phyloP scores from a whole-genome alignment of 2,113 vertebrate genomes.

The Lasiurus cinereus region DNA sequence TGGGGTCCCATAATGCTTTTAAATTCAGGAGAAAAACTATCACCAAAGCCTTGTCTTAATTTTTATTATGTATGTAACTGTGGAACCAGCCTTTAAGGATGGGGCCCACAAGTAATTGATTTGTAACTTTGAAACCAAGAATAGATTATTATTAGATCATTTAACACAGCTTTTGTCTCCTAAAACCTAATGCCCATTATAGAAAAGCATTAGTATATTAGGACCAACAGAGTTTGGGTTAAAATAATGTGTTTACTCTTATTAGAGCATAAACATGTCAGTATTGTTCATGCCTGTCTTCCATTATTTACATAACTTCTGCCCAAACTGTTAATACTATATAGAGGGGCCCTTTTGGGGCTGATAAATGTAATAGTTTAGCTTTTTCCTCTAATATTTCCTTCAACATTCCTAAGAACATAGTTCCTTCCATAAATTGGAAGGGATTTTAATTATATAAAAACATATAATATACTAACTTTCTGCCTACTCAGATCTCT shows the following conservation, averaged over 20 bases:
- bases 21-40: not conserved
- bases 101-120: too few species aligned
- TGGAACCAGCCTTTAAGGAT: too few species aligned
- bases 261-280: constrained; percentile 17
- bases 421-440: constrained; percentile 64
- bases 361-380: not conserved
- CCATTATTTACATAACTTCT: constrained; percentile 72
- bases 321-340: not conserved
- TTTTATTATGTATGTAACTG: too few species aligned
- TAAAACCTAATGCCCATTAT: not conserved
- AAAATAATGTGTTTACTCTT: not conserved
- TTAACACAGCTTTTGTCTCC: not conserved
- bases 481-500: not conserved
- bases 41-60: not conserved
- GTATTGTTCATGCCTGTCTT: not conserved
- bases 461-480: constrained; percentile 55
- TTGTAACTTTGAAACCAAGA: not conserved
- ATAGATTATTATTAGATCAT: rapidly evolving
- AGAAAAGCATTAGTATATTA: not conserved
- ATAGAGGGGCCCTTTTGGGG: not conserved
- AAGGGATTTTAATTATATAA: constrained; percentile 71
- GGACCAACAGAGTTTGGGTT: not conserved
- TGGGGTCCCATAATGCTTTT: not conserved
- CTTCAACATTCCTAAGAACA: constrained; percentile 82
- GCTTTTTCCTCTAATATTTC: constrained; percentile 1